phyloP scores from a whole-genome alignment of 1,140 invertebrate genomes.

The Papilio xuthus region DNA sequence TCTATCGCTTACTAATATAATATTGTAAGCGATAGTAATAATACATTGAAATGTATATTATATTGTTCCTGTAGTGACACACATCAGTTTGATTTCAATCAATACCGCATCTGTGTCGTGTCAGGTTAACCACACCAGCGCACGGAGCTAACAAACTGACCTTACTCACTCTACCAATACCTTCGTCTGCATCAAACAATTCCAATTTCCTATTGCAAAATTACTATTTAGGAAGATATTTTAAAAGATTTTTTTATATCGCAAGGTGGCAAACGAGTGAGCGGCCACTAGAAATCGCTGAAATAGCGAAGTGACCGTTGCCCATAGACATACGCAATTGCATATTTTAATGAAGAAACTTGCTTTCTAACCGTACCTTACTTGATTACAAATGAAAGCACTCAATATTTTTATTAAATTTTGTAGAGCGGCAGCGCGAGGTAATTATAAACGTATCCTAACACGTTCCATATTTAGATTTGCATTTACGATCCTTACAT shows the following conservation, averaged over 20 bases:
- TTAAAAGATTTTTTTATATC: no score
- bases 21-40: not conserved
- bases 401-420: no score
- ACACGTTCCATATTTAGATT: conserved; percentile 29
- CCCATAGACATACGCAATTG: no score
- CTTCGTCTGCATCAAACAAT: not conserved
- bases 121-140: conserved; percentile 18
- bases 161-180: not conserved
- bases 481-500: not conserved
- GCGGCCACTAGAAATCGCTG: no score
- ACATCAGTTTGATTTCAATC: conserved; percentile 27
- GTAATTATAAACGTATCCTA: conserved; percentile 29
- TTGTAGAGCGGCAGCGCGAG: no score
- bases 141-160: conserved; percentile 22
- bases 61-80: not conserved
- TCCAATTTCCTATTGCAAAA: not conserved
- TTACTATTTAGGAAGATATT: not conserved
- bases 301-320: no score
- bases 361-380: no score
- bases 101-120: conserved; percentile 31
- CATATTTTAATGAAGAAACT: no score
- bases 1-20: not conserved
- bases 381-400: no score
- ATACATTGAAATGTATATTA: not conserved
- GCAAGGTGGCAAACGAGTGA: no score